Conservation (phyloP, 2,113 vertebrate species). For the Stictonetta naevosa region DNA sequence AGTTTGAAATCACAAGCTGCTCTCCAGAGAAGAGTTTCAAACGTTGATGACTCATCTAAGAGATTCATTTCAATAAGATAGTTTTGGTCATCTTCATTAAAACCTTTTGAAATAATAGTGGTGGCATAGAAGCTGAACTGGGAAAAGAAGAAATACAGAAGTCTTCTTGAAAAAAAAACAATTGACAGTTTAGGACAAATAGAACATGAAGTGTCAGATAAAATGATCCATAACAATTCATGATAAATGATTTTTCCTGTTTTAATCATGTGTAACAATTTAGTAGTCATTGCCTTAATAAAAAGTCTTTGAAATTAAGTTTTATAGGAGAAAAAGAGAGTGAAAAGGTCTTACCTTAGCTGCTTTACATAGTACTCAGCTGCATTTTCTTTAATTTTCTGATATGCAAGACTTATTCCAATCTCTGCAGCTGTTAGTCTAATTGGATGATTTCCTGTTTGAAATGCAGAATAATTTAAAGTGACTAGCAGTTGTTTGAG, state of each 20-base stretch:
- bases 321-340: neutral
- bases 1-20: neutral
- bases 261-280: neutral
- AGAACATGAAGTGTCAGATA: neutral
- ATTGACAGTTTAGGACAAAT: neutral
- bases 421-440: constrained; percentile 65
- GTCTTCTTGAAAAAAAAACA: neutral
- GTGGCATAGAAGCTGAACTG: neutral
- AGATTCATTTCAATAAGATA: neutral
- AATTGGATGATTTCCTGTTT: constrained; percentile 75
- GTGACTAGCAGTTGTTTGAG: constrained; percentile 66
- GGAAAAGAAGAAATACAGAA: neutral
- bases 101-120: neutral
- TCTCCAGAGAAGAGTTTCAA: neutral
- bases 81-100: neutral
- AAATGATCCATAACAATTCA: neutral
- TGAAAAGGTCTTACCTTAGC: constrained; percentile 7
- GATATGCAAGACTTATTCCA: constrained; percentile 43
- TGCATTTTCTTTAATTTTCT: constrained; percentile 62
- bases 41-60: neutral
- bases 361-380: constrained; percentile 7
- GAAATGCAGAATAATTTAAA: constrained; percentile 74
- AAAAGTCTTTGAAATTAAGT: constrained; percentile 43
- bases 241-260: neutral
- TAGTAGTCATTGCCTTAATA: neutral